Percentiles rank a stretch among this genome's conserved stretches.
Evolutionary conservation across 1,140 invertebrate genomes (phyloP).

Genomic region (Ceratoteleas bidentatus): DNA sequence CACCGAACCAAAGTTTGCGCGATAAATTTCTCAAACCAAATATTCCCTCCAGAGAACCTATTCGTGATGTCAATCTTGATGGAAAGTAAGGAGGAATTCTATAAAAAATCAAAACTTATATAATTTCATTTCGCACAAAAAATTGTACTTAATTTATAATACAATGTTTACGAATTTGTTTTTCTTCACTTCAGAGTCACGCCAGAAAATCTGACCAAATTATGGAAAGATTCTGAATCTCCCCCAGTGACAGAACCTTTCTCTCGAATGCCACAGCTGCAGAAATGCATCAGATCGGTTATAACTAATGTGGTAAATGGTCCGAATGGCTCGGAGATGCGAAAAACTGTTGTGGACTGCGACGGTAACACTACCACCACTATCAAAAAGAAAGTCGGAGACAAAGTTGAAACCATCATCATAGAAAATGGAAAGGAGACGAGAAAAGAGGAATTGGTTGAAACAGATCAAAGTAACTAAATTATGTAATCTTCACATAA

Average conservation of each 20-base stretch:
- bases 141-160: too few relatives aligned
- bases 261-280: slow-evolving; percentile 19
- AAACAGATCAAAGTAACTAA: slow-evolving; percentile 77
- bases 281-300: slow-evolving; percentile 72
- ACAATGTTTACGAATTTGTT: slow-evolving; percentile 3
- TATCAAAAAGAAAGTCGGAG: slow-evolving; percentile 77
- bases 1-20: slow-evolving; percentile 65
- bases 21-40: slow-evolving; percentile 79
- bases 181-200: too few relatives aligned
- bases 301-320: slow-evolving; percentile 72
- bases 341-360: slow-evolving; percentile 78
- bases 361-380: slow-evolving; percentile 81
- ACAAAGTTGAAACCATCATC: slow-evolving; percentile 79
- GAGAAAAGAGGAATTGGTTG: slow-evolving; percentile 77
- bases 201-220: slow-evolving; percentile 75
- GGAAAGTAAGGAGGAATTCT: slow-evolving; percentile 77
- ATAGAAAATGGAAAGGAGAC: slow-evolving; percentile 78
- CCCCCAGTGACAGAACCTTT: slow-evolving; percentile 11
- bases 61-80: slow-evolving; percentile 81
- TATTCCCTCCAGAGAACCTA: slow-evolving; percentile 57
- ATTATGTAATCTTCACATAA: neutral
- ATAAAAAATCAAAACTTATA: slow-evolving; percentile 17
- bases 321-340: slow-evolving; percentile 80
- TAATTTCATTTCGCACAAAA: neutral
- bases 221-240: slow-evolving; percentile 70